Evolutionary conservation across 2,113 vertebrate species (phyloP).

Genomic region (Herpailurus yagouaroundi): DNA sequence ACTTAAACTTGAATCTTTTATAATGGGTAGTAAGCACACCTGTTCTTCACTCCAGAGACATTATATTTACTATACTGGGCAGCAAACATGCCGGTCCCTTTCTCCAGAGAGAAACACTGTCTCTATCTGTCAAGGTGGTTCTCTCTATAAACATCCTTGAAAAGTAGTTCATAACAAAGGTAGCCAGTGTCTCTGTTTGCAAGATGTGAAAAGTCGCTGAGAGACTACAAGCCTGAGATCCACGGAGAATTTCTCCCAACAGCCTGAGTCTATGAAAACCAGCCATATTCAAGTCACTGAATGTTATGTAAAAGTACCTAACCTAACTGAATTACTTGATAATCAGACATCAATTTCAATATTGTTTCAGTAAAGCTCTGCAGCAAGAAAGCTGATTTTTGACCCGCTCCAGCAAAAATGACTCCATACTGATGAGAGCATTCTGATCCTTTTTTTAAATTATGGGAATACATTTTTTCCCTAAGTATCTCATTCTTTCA

Average conservation of each 20-base stretch:
- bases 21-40: neutral
- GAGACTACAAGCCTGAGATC: neutral
- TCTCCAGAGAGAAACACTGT: neutral
- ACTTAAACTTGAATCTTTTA: neutral
- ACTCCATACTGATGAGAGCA: neutral
- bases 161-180: neutral
- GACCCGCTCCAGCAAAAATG: neutral
- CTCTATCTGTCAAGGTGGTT: neutral
- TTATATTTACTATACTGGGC: neutral
- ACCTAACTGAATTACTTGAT: neutral
- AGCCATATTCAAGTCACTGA: neutral
- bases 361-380: conserved; percentile 34
- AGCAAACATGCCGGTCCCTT: neutral
- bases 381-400: neutral
- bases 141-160: neutral
- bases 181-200: neutral
- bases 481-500: neutral
- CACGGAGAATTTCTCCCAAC: neutral
- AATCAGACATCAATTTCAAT: neutral
- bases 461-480: neutral
- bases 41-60: neutral
- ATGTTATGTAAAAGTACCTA: neutral
- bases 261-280: neutral
- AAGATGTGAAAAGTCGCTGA: neutral
- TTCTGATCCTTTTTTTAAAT: neutral